A percentile compares a stretch with the other conserved stretches of the same genome.
Conservation (phyloP, 2,113 vertebrate genomes). For the Hucho hucho region DNA sequence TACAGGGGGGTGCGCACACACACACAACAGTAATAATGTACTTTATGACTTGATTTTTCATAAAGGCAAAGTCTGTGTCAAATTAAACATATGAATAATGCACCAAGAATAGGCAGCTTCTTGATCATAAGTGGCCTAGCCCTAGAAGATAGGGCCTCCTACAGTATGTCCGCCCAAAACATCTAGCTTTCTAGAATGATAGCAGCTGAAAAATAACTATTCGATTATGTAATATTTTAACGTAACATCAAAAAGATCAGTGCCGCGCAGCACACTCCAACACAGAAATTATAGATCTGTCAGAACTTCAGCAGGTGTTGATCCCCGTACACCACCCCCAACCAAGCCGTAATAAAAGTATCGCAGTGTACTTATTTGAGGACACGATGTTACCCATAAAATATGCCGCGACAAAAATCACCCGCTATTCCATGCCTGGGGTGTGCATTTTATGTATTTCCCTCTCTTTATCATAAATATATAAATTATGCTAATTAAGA, state of each 20-base stretch:
- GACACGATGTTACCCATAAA: conserved; percentile 35
- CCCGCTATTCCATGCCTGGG: conserved; percentile 51
- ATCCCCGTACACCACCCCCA: conserved; percentile 63
- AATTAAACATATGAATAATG: no score
- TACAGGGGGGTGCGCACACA: no score
- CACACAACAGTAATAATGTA: no score
- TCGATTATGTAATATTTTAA: conserved; percentile 10
- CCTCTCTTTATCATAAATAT: conserved; percentile 97
- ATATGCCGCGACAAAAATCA: conserved; percentile 40
- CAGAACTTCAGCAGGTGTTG: conserved; percentile 72
- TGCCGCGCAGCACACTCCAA: conserved; percentile 44
- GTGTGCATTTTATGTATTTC: conserved; percentile 70
- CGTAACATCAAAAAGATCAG: conserved; percentile 4
- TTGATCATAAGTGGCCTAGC: neutral
- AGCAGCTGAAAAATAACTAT: conserved; percentile 7
- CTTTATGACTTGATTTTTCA: no score
- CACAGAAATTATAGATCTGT: conserved; percentile 58
- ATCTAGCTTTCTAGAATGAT: conserved; percentile 3
- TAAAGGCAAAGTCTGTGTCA: no score
- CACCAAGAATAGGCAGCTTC: neutral
- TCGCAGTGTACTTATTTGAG: conserved; percentile 55
- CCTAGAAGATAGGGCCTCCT: neutral
- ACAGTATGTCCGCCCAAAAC: neutral
- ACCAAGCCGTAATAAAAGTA: conserved; percentile 66
- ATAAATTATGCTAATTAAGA: conserved; percentile 99